Base-by-base conservation (phyloP, 2,113 vertebrate genomes). In the Myiozetetes cayanensis region DNA sequence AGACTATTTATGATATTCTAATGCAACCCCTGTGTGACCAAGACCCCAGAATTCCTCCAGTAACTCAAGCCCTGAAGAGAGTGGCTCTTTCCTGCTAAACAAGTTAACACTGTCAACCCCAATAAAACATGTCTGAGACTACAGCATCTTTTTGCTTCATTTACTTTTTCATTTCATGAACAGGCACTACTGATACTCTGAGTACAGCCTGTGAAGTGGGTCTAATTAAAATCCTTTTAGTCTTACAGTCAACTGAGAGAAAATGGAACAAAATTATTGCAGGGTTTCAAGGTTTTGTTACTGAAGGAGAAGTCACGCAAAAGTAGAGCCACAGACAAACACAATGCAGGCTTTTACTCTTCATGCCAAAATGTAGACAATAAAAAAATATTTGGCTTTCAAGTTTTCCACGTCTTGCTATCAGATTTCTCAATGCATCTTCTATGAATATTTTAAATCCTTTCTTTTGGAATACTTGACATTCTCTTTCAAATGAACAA, bases 201-300 rank as follows among this genome's bases (percentile, higher is more conserved):
- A 35, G 61, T 22, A 23, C 44, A 87, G 61, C 56, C 23, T 39
- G 44, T 46, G 61, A 63, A 93, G 39, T 55, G 67, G 47, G 30
- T 47, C 52, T 93, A 78, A 93, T 93, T 95, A 92, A 96, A 90
- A 89, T 41, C 49, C 53, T 70, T 92, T 90, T 58, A 89, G 78
- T 56, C 58, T 82, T 27, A 8, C 1, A 41, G 49, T 22, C 67
- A 93, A 56, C 31, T 8, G 46, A 88, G 43, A 58, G 76, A 83
- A 96, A 88, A 85, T 27, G 18, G 39, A 87, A 87, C 46, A 28
- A 74, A 89, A 94, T 76, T 59, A 84, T 55, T 59, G 35, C 31
- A 39, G 27, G 19, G 16, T 35, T 92, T 86, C 33, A 77, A 43
- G 46, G 59, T 71, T 92, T 87, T 81, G 47, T 43, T 74, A 50